Base-by-base conservation (phyloP, 2,888 invertebrate genomes). In the Agriotes lineatus region DNA sequence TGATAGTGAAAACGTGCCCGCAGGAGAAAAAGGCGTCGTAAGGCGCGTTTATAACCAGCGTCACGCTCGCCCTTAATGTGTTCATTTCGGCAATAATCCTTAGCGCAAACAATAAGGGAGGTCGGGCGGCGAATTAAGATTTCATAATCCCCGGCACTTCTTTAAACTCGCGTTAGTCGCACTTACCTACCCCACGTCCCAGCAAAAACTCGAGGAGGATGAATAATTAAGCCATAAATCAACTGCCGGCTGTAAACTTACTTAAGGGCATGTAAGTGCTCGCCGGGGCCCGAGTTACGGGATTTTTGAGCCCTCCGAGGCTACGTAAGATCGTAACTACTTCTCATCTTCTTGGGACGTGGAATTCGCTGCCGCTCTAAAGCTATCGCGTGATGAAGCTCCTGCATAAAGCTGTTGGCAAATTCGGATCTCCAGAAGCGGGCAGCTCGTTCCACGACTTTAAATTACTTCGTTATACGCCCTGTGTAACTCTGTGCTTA, bases 161-260 rank as follows among this genome's bases (percentile, higher is more conserved):
- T 52, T 59, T 52, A 66, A 60, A 60, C 37, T 66, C 50, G 12
- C 48, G 30, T 66, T 66, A 60, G 59, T 50, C 33, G 14, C 39
- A 66, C 52, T 58, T 66, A 66, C 50, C 50, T 60, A 52, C 54
- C 37, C 14, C 33, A 33, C 37, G 37, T 44, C 50, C 35, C 50
- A 9, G 50, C 48, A 66, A 50, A 58, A 19, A 39, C 22, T 10
- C 19, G 14, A 54, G 50, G 9, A 18, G 48, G 20, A 59, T 66
- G 59, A 66, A 66, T 66, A 66, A 66, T 66, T 66, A 66, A 66
- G 39, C 50, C 39, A 54, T 66, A 66, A 66, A 58, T 66, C 66
- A 59, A 58, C 50, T 59, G 58, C n/a, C 20, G 59, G 35, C 42
- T 59, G 59, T 58, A 66, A 66, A 66, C 66, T 66, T 59, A 42